phyloP scores from a whole-genome alignment of 2,113 vertebrate genomes.

The Pithys albifrons region DNA sequence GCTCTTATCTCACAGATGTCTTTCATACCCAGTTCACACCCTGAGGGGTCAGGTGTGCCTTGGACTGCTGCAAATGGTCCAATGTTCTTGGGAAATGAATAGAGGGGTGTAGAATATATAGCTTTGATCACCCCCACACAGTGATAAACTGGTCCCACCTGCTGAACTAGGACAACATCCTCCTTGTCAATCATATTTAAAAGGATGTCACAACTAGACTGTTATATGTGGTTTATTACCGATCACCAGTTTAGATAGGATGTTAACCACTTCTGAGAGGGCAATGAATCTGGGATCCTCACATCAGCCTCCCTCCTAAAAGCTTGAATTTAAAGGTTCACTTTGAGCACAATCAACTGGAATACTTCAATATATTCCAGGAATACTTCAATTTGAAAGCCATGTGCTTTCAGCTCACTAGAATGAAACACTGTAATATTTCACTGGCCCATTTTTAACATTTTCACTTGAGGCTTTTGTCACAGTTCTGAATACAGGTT shows the following conservation, averaged over 20 bases:
- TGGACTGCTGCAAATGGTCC: too few relatives aligned
- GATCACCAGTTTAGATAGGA: accelerated
- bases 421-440: neutral
- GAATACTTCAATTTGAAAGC: neutral
- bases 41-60: too few relatives aligned
- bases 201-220: neutral
- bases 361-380: neutral
- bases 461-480: neutral
- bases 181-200: neutral
- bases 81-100: too few relatives aligned
- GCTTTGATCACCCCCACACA: too few relatives aligned
- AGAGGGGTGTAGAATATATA: too few relatives aligned
- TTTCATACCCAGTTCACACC: too few relatives aligned
- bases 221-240: neutral
- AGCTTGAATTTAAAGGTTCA: neutral
- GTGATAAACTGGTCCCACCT: too few relatives aligned
- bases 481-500: neutral
- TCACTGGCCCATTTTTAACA: neutral
- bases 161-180: neutral
- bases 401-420: neutral
- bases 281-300: neutral
- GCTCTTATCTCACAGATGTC: too few relatives aligned
- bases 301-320: neutral
- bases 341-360: neutral
- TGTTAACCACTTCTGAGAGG: neutral